A percentile compares a stretch with the other conserved stretches of the same genome.
These are phyloP conservation scores for Zaprionus obscuricornis DNA, from an alignment of 2,888 invertebrate genomes.

Conservation along the genomic window DNA sequence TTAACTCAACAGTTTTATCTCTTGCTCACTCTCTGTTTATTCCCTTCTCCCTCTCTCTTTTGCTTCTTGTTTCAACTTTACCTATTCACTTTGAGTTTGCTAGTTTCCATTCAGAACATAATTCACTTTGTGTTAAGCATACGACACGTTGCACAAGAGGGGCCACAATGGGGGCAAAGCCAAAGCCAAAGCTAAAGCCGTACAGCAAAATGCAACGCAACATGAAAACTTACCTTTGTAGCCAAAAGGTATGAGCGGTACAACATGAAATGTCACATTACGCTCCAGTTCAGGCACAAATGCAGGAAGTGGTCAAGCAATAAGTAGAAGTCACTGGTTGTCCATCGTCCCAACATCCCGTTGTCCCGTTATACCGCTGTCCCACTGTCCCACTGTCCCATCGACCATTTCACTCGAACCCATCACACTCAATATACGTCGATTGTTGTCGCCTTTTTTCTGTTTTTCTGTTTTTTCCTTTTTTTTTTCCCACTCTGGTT, in stretches of 20 bases:
- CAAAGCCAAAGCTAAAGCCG: conserved; percentile 6
- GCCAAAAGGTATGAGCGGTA: conserved; percentile 37
- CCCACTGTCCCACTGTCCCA: neutral
- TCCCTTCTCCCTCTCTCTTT: too few species aligned
- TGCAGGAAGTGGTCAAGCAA: conserved; percentile 68
- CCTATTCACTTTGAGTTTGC: too few species aligned
- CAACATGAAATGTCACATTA: conserved; percentile 68
- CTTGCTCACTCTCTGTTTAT: too few species aligned
- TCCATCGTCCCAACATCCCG: too few species aligned
- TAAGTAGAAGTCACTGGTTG: conserved; percentile 54
- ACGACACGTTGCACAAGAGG: conserved; percentile 54
- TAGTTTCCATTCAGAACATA: conserved; percentile 23
- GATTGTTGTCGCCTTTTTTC: conserved; percentile 18
- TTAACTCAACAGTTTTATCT: too few species aligned
- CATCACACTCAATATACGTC: conserved; percentile 10
- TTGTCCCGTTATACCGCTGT: conserved; percentile 19
- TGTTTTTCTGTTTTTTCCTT: conserved; percentile 9
- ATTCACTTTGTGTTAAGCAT: conserved; percentile 57
- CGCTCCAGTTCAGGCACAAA: conserved; percentile 71
- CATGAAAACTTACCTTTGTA: conserved; percentile 38
- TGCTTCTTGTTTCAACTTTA: too few species aligned
- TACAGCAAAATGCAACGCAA: conserved; percentile 20
- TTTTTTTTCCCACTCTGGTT: too few species aligned
- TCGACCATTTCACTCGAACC: neutral
- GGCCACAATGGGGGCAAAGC: conserved; percentile 11